Percentiles rank a stretch among this genome's conserved stretches.
These are phyloP conservation scores for Gulo gulo DNA, from an alignment of 2,113 vertebrate species.

Conservation along the genomic window DNA sequence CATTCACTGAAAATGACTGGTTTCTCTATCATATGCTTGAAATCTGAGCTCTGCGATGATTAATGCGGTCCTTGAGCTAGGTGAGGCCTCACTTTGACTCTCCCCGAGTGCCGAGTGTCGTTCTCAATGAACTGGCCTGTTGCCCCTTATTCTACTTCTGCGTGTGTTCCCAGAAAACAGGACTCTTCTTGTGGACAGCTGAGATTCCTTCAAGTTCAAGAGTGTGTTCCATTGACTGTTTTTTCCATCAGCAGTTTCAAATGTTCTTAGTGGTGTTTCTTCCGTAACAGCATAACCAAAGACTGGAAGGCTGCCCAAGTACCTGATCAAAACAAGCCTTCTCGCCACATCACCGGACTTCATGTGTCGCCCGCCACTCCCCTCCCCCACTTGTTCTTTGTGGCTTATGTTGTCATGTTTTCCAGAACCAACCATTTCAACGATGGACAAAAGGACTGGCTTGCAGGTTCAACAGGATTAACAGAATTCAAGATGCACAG, in stretches of 20 bases:
- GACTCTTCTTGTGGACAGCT: background rate
- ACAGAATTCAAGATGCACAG: background rate
- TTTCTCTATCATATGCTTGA: constrained; percentile 64
- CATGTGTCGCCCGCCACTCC: fast-evolving
- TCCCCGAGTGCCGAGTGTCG: background rate
- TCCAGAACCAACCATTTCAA: background rate
- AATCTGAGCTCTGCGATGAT: constrained; percentile 40
- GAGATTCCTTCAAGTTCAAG: background rate
- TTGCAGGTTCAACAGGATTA: background rate
- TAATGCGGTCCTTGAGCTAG: background rate
- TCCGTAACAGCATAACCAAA: background rate
- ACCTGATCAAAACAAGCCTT: background rate
- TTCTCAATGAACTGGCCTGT: background rate
- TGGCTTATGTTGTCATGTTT: background rate
- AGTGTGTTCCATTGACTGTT: background rate
- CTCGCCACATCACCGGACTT: background rate
- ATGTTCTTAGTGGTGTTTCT: background rate
- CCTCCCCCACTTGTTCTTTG: background rate
- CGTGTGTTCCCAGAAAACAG: constrained; percentile 28
- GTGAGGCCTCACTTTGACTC: background rate
- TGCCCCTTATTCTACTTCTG: background rate
- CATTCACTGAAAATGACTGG: constrained; percentile 66
- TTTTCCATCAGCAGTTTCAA: background rate
- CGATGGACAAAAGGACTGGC: background rate
- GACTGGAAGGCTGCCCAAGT: background rate